These are phyloP conservation scores for Drosophila bifasciata DNA, from an alignment of 1,140 invertebrate species.

Conservation along the genomic window DNA sequence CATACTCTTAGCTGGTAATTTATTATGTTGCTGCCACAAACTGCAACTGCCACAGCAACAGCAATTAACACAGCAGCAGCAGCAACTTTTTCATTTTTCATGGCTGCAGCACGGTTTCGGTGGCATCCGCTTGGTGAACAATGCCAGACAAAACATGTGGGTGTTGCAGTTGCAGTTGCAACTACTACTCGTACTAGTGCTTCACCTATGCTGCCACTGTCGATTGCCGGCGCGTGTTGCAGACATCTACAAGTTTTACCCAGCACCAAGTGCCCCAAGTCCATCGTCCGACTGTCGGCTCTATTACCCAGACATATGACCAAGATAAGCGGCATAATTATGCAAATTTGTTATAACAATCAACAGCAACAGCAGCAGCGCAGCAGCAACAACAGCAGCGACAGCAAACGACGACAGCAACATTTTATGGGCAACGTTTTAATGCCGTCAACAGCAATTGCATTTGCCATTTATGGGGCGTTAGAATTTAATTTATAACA, in stretches of 20 bases:
- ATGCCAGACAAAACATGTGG: slow-evolving; percentile 44
- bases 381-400: slow-evolving; percentile 13
- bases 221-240: slow-evolving; percentile 46
- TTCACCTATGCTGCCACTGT: slow-evolving; percentile 12
- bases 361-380: slow-evolving; percentile 42
- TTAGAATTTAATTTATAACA: slow-evolving; percentile 70
- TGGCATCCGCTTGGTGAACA: slow-evolving; percentile 32
- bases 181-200: too few species aligned
- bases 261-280: slow-evolving; percentile 15
- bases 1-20: slow-evolving; percentile 59
- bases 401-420: slow-evolving; percentile 36
- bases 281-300: slow-evolving; percentile 9
- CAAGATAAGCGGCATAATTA: slow-evolving; percentile 82
- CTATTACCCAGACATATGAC: slow-evolving; percentile 65
- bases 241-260: slow-evolving; percentile 31
- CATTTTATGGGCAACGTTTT: slow-evolving; percentile 60
- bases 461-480: slow-evolving; percentile 71
- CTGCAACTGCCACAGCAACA: slow-evolving; percentile 42
- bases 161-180: slow-evolving; percentile 32
- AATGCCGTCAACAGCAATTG: slow-evolving; percentile 69
- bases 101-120: slow-evolving; percentile 6
- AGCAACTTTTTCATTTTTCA: slow-evolving; percentile 22
- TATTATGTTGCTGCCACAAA: slow-evolving; percentile 49
- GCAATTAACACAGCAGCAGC: slow-evolving; percentile 44
- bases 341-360: slow-evolving; percentile 80